Base-by-base conservation (phyloP, 2,113 vertebrate genomes). In the Pica pica region DNA sequence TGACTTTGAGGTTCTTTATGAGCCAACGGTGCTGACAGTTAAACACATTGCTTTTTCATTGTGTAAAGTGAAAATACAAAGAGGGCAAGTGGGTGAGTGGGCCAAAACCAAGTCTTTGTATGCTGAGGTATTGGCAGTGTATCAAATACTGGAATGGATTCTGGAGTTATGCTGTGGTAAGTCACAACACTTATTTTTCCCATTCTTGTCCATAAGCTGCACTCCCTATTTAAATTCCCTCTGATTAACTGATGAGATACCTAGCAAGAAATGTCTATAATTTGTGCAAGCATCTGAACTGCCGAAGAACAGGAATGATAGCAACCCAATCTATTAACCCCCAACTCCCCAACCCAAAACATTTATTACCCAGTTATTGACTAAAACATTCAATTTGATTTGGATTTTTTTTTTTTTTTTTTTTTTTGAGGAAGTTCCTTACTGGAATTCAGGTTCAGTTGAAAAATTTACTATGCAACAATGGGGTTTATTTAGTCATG, bases 301-400 rank as follows among this genome's bases (percentile, higher is more conserved):
- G 13, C 0, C 0, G 0, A 30, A 74, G 26, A 93, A 65, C 0
- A 0, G 44, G 41, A 79, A 50, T 26, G 13, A 10, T 0, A 35
- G 27, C 13, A 77, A 47, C 8, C 5, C 26, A 53, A 39, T 28
- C 28, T 52, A 63, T 47, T 42, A 77, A 53, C 2, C 21, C 35
- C 9, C 18, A 69, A 4, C 27, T 68, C 37, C 17, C 33, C 42
- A 83, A 10, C 3, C 6, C 44, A 83, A 83, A 53, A 7, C 7
- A n/a, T 63, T 82, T 80, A 59, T 46, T 70, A 50, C 19, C 10
- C 30, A 82, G 42, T 7, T 47, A 28, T 23, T 68, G 30, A 41
- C 55, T 49, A 50, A 83, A 78, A 70, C 4, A 57, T 28, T 61
- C 33, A 1, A 5, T 52, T 64, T 81, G 6, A 31, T 59, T 75